Percentiles rank a stretch among this genome's conserved stretches.
phyloP scores from a whole-genome alignment of 1,140 invertebrate genomes.

The Muscidifurax raptorellus region DNA sequence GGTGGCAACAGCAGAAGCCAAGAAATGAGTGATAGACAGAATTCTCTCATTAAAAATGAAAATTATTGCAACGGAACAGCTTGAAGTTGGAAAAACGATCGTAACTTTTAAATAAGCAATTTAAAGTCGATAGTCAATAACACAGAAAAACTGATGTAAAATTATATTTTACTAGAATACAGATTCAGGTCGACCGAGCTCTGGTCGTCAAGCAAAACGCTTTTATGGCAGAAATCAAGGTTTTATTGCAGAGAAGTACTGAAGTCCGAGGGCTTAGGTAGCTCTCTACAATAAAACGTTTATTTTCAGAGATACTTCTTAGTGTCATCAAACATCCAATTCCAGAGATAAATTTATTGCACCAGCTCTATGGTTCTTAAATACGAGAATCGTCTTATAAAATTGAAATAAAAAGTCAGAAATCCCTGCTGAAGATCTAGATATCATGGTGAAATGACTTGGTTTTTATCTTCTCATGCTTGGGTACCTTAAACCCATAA shows the following conservation, averaged over 20 bases:
- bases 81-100: too few relatives aligned
- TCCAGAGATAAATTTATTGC: not conserved
- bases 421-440: not conserved
- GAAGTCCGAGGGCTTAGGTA: not conserved
- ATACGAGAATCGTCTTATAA: not conserved
- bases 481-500: not conserved
- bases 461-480: not conserved
- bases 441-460: not conserved
- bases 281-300: slow-evolving; percentile 19
- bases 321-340: slow-evolving; percentile 26
- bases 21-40: too few relatives aligned
- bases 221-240: slow-evolving; percentile 29
- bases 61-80: not conserved
- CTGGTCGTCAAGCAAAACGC: not conserved
- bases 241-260: slow-evolving; percentile 23
- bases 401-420: not conserved
- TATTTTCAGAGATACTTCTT: slow-evolving; percentile 22
- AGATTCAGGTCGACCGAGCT: slow-evolving; percentile 5
- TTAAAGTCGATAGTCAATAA: not conserved
- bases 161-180: slow-evolving; percentile 26
- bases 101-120: slow-evolving; percentile 15
- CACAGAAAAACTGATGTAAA: not conserved
- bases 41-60: too few relatives aligned
- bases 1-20: too few relatives aligned
- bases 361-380: not conserved